A percentile compares a stretch with the other conserved stretches of the same genome.
phyloP scores from a whole-genome alignment of 2,797 vertebrate species.

The Emys orbicularis region DNA sequence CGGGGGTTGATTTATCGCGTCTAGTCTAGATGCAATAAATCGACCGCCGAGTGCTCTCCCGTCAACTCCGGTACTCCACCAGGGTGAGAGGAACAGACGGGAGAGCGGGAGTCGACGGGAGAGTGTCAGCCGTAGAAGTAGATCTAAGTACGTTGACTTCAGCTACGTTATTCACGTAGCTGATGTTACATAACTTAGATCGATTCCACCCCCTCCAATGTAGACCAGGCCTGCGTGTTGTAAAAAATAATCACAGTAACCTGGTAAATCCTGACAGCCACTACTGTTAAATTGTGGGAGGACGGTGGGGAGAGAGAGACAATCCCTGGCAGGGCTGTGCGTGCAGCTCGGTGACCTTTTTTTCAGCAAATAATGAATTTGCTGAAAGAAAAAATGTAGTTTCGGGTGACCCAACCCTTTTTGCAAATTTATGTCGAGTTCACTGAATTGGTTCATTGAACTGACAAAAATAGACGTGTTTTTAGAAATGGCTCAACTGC shows the following conservation, averaged over 20 bases:
- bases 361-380: neutral
- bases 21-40: too few species aligned
- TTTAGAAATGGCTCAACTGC: neutral
- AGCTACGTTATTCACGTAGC: too few species aligned
- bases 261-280: neutral
- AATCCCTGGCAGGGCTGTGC: neutral
- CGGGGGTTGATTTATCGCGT: too few species aligned
- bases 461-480: neutral
- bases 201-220: too few species aligned
- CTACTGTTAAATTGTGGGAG: neutral
- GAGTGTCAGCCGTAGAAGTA: too few species aligned
- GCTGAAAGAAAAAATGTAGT: neutral
- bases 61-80: too few species aligned
- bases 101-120: too few species aligned
- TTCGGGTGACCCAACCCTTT: neutral
- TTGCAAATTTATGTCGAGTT: neutral
- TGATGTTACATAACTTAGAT: too few species aligned
- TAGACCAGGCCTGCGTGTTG: neutral
- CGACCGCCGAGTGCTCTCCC: too few species aligned
- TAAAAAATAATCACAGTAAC: neutral
- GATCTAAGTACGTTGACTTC: too few species aligned
- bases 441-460: neutral
- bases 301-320: neutral
- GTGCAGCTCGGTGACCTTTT: too few species aligned
- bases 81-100: too few species aligned